phyloP scores from a whole-genome alignment of 2,888 invertebrate species.

The Carterocephalus palaemon region DNA sequence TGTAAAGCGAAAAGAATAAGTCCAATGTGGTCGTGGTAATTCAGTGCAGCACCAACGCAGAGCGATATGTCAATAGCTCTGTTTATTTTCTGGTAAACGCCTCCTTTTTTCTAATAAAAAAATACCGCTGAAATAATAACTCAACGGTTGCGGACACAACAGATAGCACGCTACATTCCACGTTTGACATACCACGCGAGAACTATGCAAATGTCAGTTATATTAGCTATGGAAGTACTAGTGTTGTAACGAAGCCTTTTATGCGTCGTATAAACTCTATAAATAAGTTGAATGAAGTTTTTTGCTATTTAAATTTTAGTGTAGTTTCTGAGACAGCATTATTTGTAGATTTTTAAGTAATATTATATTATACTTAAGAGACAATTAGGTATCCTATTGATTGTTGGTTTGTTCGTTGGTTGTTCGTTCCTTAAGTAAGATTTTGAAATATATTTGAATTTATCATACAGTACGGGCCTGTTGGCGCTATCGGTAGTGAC shows the following conservation, averaged over 20 bases:
- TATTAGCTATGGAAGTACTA: conserved; percentile 35
- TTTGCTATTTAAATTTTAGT: conserved; percentile 15
- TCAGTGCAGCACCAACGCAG: conserved; percentile 34
- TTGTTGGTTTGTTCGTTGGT: no score
- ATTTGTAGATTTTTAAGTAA: conserved; percentile 4
- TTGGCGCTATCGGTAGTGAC: no score
- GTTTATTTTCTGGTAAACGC: conserved; percentile 69
- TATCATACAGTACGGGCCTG: no score
- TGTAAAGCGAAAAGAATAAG: conserved; percentile 1
- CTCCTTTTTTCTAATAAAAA: conserved; percentile 61
- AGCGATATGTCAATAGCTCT: conserved; percentile 68
- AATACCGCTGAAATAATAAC: conserved; percentile 66
- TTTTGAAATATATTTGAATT: no score
- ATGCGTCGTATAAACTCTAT: no score
- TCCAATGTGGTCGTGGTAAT: neutral
- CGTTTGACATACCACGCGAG: conserved; percentile 23
- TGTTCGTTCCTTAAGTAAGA: no score
- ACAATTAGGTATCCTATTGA: no score
- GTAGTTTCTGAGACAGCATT: conserved; percentile 2
- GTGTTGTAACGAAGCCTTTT: conserved; percentile 30
- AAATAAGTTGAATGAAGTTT: conserved; percentile 9
- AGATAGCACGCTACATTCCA: conserved; percentile 63
- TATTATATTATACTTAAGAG: no score
- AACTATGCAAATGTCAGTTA: conserved; percentile 55
- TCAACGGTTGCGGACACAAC: conserved; percentile 52